Evolutionary conservation across 2,797 vertebrate species (phyloP).

Genomic region (Dendrocincla fuliginosa): DNA sequence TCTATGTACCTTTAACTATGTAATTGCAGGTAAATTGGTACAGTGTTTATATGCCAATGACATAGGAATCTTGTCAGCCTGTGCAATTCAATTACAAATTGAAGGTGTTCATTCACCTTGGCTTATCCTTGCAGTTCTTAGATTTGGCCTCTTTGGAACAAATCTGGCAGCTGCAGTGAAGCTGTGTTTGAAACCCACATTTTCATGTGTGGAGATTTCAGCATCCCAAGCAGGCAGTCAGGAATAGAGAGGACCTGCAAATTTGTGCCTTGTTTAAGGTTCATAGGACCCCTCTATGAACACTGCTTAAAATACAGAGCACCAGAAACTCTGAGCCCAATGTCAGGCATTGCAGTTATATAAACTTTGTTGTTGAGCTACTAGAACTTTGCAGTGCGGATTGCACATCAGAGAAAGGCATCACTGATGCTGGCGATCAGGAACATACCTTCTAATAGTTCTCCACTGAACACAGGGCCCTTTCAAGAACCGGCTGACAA

Average conservation of each 20-base stretch:
- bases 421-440: background rate
- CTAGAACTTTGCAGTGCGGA: background rate
- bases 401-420: background rate
- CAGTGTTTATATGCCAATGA: background rate
- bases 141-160: background rate
- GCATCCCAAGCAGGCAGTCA: background rate
- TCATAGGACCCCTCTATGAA: background rate
- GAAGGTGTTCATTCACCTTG: background rate
- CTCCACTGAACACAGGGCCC: background rate
- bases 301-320: background rate
- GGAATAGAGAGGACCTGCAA: background rate
- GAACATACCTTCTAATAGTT: background rate
- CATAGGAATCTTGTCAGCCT: background rate
- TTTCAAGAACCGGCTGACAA: background rate
- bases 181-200: background rate
- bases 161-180: background rate
- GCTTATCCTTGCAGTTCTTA: background rate
- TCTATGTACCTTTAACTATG: background rate
- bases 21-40: background rate
- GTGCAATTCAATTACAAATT: background rate
- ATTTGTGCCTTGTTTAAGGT: background rate
- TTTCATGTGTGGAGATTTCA: background rate
- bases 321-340: background rate
- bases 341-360: background rate
- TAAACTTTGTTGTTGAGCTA: background rate